A percentile compares a stretch with the other conserved stretches of the same genome.
These are phyloP conservation scores for Oncorhynchus gorbuscha DNA, from an alignment of 2,113 vertebrate species.

Conservation along the genomic window DNA sequence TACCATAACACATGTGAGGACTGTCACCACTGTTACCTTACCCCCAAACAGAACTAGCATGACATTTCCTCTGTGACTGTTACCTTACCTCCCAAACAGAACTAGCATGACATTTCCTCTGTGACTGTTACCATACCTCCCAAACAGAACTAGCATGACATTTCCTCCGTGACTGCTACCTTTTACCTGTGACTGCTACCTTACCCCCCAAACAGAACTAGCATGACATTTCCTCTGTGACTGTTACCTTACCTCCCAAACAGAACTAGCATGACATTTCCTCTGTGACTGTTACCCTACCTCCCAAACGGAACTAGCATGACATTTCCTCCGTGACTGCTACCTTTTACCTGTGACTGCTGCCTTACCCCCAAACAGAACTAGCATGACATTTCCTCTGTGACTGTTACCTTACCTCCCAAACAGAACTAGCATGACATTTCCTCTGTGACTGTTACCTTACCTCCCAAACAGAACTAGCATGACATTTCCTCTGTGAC, in stretches of 20 bases:
- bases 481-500: not conserved
- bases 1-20: no score
- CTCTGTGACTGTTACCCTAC: not conserved
- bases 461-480: no score
- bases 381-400: not conserved
- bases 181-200: not conserved
- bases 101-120: not conserved
- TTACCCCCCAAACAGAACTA: slow-evolving; percentile 31
- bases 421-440: no score
- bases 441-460: no score
- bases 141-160: no score
- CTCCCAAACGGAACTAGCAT: no score
- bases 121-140: not conserved
- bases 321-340: not conserved
- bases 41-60: no score
- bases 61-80: no score
- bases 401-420: not conserved
- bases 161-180: not conserved
- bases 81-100: no score
- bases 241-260: no score
- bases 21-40: no score
- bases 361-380: no score
- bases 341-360: not conserved
- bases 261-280: not conserved
- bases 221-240: not conserved